Conservation (phyloP, 2,113 vertebrate species). For the Pteropus alecto region DNA sequence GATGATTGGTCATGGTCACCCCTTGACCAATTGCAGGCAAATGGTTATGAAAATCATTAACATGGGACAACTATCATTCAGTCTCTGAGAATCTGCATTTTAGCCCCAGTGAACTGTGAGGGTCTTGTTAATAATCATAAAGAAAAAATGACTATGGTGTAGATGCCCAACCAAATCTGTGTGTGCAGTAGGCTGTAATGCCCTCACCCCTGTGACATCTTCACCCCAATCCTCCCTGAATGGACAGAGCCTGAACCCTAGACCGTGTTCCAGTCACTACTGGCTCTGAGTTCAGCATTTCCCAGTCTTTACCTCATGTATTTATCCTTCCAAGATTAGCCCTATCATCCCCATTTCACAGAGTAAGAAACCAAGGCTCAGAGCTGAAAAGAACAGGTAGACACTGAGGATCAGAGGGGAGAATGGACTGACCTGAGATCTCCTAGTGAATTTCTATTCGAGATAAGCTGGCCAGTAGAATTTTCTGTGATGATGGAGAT, state of each 20-base stretch:
- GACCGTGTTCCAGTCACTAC: background rate
- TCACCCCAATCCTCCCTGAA: too few species aligned
- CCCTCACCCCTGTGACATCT: too few species aligned
- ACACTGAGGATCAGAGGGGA: background rate
- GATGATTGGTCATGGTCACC: background rate
- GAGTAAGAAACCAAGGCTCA: background rate
- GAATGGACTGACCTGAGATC: background rate
- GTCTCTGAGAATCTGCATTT: background rate
- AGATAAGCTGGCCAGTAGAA: background rate
- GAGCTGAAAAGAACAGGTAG: background rate
- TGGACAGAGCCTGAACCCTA: background rate
- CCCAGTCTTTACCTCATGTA: too few species aligned
- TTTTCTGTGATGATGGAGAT: too few species aligned
- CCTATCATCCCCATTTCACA: background rate
- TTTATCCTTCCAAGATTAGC: background rate
- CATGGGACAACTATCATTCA: background rate
- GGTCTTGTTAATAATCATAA: background rate
- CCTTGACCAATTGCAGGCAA: background rate
- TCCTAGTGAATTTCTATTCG: fast-evolving
- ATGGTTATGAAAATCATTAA: background rate
- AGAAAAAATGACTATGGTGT: background rate
- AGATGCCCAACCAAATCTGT: too few species aligned
- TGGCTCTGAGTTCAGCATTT: background rate
- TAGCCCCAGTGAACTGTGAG: background rate
- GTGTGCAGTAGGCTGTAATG: fast-evolving